These are phyloP conservation scores for Nephrotoma guestfalica DNA, from an alignment of 2,888 invertebrate species.

Conservation along the genomic window DNA sequence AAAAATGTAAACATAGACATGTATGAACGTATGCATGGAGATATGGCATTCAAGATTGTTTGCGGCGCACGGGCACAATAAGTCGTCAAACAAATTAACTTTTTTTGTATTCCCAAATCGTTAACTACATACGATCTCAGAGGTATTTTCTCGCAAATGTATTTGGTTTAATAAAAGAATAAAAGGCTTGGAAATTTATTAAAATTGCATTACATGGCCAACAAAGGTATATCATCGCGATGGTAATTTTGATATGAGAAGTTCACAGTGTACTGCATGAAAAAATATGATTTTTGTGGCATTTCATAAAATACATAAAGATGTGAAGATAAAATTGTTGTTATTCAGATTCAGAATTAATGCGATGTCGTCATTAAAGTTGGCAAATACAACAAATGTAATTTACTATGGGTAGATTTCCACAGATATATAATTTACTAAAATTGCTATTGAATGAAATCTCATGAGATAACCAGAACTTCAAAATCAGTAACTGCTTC, in stretches of 20 bases:
- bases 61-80: background rate
- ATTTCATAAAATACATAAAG: too few species aligned
- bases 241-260: background rate
- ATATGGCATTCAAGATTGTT: background rate
- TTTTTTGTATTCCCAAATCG: background rate
- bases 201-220: background rate
- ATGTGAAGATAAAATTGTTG: too few species aligned
- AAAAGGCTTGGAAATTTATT: background rate
- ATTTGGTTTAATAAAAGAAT: background rate
- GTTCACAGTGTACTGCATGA: too few species aligned
- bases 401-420: too few species aligned
- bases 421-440: too few species aligned
- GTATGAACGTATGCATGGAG: background rate
- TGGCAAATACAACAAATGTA: too few species aligned
- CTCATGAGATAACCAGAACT: too few species aligned
- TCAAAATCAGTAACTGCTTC: too few species aligned
- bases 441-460: too few species aligned
- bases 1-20: background rate
- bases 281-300: too few species aligned
- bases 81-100: background rate
- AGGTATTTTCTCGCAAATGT: background rate
- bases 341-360: too few species aligned
- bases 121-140: background rate
- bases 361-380: too few species aligned
- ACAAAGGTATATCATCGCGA: background rate